Base-by-base conservation (phyloP, 1,140 invertebrate genomes). In the Drosophila obscura region DNA sequence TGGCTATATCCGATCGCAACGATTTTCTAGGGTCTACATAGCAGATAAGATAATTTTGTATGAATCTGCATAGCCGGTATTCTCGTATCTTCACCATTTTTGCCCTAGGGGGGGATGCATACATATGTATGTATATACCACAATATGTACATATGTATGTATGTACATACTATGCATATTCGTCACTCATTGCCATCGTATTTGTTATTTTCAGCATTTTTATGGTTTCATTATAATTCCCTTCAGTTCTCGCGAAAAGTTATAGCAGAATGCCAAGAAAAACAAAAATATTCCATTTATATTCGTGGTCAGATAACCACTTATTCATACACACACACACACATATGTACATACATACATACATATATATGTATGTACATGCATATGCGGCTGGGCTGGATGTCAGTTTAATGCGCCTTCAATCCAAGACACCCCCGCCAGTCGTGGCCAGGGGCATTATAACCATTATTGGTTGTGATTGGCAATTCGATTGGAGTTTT, bases 241-340 rank as follows among this genome's bases (percentile, higher is more conserved):
- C 64, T 19, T 19, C 19, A 55, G 43, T 79, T 79, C 69, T 45
- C 69, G 68, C 77, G 77, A 73, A 62, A 68, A 45, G 22, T 44
- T 13, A 59, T 43, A 52, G 52, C 9, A 22, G 39, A 58, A 35
- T 41, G 8, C 8, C 28, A 45, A 52, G 16, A 45, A 65, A 44
- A 69, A 69, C 49, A 75, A 66, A 64, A 74, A 58, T 43, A 45
- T 69, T 60, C 43, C 74, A 64, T 60, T 60, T n/a, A 31, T n/a
- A 66, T 46, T 74, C 52, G 58, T 64, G 55, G 77, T 41, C 22
- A 73, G 73, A 81, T 77, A 81, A 73, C 64, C 67, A 72, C 77
- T 74, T 63, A 76, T 76, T 76, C 26, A 26, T 26, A 1, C 22
- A 24, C 4, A 4, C 22, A 24, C 4, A 4, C 4, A 4, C 22